Conservation (phyloP, 2,888 invertebrate species). For the Mechanitis messenoides region DNA sequence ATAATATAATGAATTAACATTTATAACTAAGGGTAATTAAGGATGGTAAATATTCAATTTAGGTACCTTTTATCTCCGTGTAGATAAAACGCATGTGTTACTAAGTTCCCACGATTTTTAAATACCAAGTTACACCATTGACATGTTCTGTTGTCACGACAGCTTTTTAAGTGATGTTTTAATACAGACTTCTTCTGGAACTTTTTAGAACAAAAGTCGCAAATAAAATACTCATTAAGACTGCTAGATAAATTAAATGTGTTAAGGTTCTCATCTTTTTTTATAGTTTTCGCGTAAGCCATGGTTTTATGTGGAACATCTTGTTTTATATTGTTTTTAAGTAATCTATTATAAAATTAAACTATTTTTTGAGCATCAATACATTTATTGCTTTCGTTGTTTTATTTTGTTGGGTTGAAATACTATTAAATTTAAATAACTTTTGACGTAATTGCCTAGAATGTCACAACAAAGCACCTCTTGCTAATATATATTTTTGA, state of each 20-base stretch:
- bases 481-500: too few relatives aligned
- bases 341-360: too few relatives aligned
- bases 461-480: too few relatives aligned
- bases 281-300: constrained; percentile 14
- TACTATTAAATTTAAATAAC: too few relatives aligned
- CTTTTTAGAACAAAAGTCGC: constrained; percentile 21
- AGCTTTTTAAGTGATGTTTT: constrained; percentile 18
- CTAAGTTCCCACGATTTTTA: constrained; percentile 37
- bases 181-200: constrained; percentile 8
- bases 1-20: too few relatives aligned
- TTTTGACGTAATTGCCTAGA: too few relatives aligned
- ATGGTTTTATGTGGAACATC: constrained; percentile 10
- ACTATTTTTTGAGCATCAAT: too few relatives aligned
- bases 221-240: constrained; percentile 28
- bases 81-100: constrained; percentile 31
- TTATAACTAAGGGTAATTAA: too few relatives aligned
- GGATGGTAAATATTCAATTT: too few relatives aligned
- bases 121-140: constrained; percentile 38
- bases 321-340: not conserved
- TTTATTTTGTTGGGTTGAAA: too few relatives aligned
- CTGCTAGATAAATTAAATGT: constrained; percentile 29
- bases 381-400: too few relatives aligned
- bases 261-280: not conserved
- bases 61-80: constrained; percentile 35
- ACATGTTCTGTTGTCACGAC: constrained; percentile 26